Base-by-base conservation (phyloP, 2,113 vertebrate species). In the Stictonetta naevosa region DNA sequence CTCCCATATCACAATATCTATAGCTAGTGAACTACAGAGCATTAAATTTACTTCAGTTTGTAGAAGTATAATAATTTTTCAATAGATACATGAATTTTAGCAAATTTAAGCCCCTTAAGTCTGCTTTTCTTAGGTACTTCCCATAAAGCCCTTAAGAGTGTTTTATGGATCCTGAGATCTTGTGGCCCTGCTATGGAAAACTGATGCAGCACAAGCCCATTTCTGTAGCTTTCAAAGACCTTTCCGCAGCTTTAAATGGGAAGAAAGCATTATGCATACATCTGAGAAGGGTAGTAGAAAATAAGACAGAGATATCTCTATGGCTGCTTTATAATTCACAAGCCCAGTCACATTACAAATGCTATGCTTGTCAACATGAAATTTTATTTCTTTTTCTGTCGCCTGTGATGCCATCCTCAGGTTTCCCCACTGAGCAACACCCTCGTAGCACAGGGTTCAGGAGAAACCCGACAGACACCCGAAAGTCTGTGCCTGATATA, bases 361-460 rank as follows among this genome's bases (percentile, higher is more conserved):
- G 20, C 25, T 78, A 22, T 63, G 23, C 52, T 86, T 56, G 12
- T 44, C 55, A 77, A 77, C 5, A 6, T 33, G 20, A 72, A 71
- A 38, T 40, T 90, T 64, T 60, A 52, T 73, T 80, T 81, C 4
- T 80, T 83, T 86, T 67, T n/a, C 31, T 10, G 40, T 7, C 40
- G 6, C 31, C 3, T 5, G 0, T 19, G 56, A 17, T 13, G 3
- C 3, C 9, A 1, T 28, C 29, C 40, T 83, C 36, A 63, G 26
- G 26, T 18, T 77, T 81, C 23, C 18, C 18, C 83, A 19, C 26
- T 67, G 33, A 28, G 18, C 25, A 20, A 31, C 31, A 10, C 48
- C 4, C 7, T 33, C 14, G 5, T 5, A 58, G 29, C 50, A 18
- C 26, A 36, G 46, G 7, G 6, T 4, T 67, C 31, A 33, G 36